Percentiles rank a stretch among this genome's conserved stretches.
Conservation (phyloP, 2,797 vertebrate species). For the Cephalopachus bancanus region DNA sequence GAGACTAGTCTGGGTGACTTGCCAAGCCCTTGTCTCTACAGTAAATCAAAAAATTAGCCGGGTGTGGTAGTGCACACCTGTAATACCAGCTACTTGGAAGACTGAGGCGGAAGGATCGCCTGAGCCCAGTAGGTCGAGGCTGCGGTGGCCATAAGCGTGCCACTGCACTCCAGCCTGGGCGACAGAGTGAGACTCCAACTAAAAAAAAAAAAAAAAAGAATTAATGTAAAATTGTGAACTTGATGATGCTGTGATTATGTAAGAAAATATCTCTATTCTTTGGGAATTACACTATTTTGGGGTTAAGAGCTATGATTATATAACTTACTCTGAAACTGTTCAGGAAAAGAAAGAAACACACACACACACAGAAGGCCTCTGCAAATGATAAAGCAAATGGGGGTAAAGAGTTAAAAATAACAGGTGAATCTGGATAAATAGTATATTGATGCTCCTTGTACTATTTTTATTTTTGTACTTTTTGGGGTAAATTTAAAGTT, state of each 20-base stretch:
- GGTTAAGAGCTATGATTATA: not conserved
- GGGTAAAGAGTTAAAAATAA: conserved; percentile 26
- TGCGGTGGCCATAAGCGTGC: too few species aligned
- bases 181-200: too few species aligned
- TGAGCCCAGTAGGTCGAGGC: too few species aligned
- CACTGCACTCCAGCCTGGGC: too few species aligned
- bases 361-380: not conserved
- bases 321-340: conserved; percentile 57
- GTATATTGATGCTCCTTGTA: not conserved
- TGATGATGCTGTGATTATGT: not conserved
- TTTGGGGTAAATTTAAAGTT: conserved; percentile 23
- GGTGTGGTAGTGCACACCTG: too few species aligned
- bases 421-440: not conserved
- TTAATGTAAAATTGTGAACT: conserved; percentile 4
- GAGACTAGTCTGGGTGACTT: too few species aligned
- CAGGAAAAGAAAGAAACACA: not conserved
- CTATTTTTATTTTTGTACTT: conserved; percentile 9
- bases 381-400: conserved; percentile 47
- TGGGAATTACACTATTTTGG: conserved; percentile 54
- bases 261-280: conserved; percentile 63
- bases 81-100: too few species aligned
- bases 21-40: too few species aligned
- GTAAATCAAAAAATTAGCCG: too few species aligned
- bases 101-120: too few species aligned
- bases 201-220: too few species aligned